phyloP scores from a whole-genome alignment of 2,888 invertebrate species.

The Metopia argyrocephala region DNA sequence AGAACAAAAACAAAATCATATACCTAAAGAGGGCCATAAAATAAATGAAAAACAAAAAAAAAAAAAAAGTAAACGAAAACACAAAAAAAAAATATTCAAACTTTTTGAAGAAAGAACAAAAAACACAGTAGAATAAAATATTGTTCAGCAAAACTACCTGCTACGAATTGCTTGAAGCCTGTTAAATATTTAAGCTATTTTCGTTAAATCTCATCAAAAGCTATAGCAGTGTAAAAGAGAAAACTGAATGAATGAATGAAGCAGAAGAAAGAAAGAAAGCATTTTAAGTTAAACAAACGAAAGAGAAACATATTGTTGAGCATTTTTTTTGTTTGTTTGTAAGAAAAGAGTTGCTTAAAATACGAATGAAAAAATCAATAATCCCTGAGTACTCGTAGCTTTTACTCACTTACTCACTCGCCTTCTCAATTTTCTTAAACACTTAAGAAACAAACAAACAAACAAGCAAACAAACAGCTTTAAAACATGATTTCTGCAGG shows the following conservation, averaged over 20 bases:
- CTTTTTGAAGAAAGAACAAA: neutral
- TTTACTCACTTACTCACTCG: neutral
- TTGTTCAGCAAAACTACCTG: conserved; percentile 33
- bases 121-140: neutral
- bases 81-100: neutral
- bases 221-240: conserved; percentile 13
- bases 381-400: too few relatives aligned
- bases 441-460: too few relatives aligned
- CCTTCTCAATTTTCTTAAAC: neutral
- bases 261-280: neutral
- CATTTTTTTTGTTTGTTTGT: neutral
- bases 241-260: conserved; percentile 8
- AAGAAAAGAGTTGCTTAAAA: too few relatives aligned
- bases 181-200: conserved; percentile 60
- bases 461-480: too few relatives aligned
- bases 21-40: neutral
- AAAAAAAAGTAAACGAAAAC: neutral
- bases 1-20: neutral
- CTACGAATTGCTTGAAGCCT: conserved; percentile 48
- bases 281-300: neutral
- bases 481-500: too few relatives aligned
- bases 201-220: conserved; percentile 42
- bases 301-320: neutral
- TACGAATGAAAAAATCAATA: neutral
- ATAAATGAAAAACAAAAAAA: neutral